phyloP scores from a whole-genome alignment of 1,140 invertebrate genomes.

The Nymphalis io region DNA sequence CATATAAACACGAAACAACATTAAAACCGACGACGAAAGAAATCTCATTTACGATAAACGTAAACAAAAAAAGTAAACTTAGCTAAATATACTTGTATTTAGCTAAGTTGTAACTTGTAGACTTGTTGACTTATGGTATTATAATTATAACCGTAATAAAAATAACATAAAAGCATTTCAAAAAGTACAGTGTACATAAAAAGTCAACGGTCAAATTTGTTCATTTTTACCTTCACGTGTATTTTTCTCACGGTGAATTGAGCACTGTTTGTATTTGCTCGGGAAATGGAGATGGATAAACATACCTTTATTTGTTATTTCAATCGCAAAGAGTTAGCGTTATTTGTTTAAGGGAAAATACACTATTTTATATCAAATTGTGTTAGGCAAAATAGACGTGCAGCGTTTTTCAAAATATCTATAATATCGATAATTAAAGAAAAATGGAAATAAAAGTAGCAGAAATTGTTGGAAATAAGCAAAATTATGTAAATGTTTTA shows the following conservation, averaged over 20 bases:
- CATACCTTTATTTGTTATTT: neutral
- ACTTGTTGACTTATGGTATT: too few relatives aligned
- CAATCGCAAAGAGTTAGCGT: neutral
- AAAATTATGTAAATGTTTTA: too few relatives aligned
- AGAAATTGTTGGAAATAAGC: too few relatives aligned
- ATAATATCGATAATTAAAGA: too few relatives aligned
- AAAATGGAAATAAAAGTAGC: too few relatives aligned
- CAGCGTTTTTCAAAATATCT: neutral
- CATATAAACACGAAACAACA: too few relatives aligned
- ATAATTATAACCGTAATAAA: neutral
- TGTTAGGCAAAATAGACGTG: too few relatives aligned
- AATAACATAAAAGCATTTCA: neutral
- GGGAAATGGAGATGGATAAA: constrained; percentile 16
- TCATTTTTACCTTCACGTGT: constrained; percentile 15
- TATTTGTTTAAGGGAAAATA: neutral
- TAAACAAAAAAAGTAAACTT: too few relatives aligned
- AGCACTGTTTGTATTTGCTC: constrained; percentile 18
- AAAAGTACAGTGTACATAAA: neutral
- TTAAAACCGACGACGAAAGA: too few relatives aligned
- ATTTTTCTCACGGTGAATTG: constrained; percentile 13
- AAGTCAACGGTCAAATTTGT: constrained; percentile 25
- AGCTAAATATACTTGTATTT: too few relatives aligned
- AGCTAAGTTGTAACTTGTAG: too few relatives aligned
- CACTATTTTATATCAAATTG: neutral
- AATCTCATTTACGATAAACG: too few relatives aligned